phyloP scores from a whole-genome alignment of 1,140 invertebrate genomes.

The Mizuhopecten yessoensis region DNA sequence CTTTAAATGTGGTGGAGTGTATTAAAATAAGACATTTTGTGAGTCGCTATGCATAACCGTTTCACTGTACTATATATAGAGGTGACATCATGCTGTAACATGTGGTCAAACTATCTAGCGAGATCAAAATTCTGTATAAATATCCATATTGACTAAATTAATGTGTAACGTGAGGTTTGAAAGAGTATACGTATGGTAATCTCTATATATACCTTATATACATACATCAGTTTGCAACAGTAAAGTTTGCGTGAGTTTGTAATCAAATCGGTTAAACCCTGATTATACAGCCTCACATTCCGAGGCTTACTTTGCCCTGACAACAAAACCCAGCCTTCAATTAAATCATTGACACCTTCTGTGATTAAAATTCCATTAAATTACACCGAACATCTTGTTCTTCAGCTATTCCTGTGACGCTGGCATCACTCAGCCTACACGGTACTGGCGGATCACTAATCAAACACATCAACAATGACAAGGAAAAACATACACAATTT shows the following conservation, averaged over 20 bases:
- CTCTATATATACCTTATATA: neutral
- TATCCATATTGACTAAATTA: too few relatives aligned
- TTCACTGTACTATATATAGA: too few relatives aligned
- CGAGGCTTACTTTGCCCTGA: neutral
- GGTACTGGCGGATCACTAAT: too few relatives aligned
- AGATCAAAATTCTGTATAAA: too few relatives aligned
- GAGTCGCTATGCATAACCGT: too few relatives aligned
- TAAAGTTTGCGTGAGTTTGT: neutral
- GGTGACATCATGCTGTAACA: too few relatives aligned
- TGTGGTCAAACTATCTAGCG: too few relatives aligned
- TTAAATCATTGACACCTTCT: neutral
- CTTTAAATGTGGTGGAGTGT: too few relatives aligned
- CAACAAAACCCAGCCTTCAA: slow-evolving; percentile 6
- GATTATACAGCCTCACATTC: neutral
- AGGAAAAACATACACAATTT: neutral
- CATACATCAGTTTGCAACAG: neutral
- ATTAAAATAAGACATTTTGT: too few relatives aligned
- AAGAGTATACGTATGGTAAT: too few relatives aligned
- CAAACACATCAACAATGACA: too few relatives aligned
- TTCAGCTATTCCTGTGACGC: neutral
- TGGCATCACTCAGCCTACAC: neutral
- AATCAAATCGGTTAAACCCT: neutral
- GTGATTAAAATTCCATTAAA: neutral
- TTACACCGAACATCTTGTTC: neutral
- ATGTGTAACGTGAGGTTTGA: too few relatives aligned